A percentile compares a stretch with the other conserved stretches of the same genome.
Conservation (phyloP, 1,140 invertebrate genomes). For the Paramacrobiotus metropolitanus region DNA sequence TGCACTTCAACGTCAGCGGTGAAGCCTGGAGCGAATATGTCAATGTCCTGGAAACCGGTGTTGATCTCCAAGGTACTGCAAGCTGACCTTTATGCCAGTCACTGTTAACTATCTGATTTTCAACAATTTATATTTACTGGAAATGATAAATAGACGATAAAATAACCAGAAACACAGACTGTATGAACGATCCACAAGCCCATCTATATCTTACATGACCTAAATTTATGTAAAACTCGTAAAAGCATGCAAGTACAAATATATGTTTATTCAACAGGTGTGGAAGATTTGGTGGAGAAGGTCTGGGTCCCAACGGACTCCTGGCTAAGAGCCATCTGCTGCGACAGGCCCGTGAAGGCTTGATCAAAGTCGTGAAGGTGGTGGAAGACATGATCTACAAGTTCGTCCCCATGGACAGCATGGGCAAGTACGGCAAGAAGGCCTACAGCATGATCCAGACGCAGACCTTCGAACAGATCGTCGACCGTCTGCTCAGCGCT, state of each 20-base stretch:
- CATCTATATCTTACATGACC: not conserved
- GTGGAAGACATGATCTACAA: not conserved
- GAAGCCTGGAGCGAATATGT: not conserved
- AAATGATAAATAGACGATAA: too few species aligned
- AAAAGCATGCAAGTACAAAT: not conserved
- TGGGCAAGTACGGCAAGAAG: not conserved
- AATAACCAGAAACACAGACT: too few species aligned
- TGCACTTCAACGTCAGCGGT: constrained; percentile 1
- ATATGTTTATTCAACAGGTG: not conserved
- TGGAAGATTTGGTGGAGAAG: not conserved
- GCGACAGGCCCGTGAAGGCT: not conserved
- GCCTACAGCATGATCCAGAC: not conserved
- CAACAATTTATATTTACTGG: too few species aligned
- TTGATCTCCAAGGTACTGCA: not conserved
- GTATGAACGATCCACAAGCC: not conserved
- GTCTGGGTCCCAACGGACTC: not conserved
- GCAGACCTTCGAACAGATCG: not conserved
- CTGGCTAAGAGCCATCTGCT: not conserved
- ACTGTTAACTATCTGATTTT: too few species aligned
- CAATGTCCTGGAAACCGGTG: not conserved
- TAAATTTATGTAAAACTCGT: not conserved
- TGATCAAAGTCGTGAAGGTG: not conserved
- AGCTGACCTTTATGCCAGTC: too few species aligned
- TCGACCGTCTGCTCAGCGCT: not conserved
- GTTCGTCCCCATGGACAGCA: not conserved